A percentile compares a stretch with the other conserved stretches of the same genome.
Evolutionary conservation across 2,888 invertebrate genomes (phyloP).

Genomic region (Schizotus pectinicornis): DNA sequence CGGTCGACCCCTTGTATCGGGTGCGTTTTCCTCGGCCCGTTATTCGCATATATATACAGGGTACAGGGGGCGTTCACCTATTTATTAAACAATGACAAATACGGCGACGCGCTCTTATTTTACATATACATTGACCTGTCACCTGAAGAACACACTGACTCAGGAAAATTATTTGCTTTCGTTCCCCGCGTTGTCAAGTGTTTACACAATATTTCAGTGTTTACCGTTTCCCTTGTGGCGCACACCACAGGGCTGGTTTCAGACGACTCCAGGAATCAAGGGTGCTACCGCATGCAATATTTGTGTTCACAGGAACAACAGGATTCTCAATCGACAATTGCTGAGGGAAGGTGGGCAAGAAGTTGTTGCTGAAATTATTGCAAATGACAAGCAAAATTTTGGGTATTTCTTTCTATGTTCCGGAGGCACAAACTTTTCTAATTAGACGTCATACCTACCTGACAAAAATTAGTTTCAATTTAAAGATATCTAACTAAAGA

Average conservation of each 20-base stretch:
- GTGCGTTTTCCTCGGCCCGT: neutral
- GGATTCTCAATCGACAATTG: no score
- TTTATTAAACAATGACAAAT: conserved; percentile 5
- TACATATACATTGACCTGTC: conserved; percentile 31
- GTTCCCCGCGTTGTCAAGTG: conserved; percentile 35
- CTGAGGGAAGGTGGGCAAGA: no score
- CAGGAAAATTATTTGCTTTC: conserved; percentile 33
- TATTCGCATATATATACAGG: neutral
- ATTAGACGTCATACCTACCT: no score
- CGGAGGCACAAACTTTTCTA: no score
- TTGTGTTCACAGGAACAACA: no score
- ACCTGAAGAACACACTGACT: conserved; percentile 26
- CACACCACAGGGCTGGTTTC: conserved; percentile 1
- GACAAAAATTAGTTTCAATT: no score
- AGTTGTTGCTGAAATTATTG: no score
- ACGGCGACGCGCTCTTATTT: neutral
- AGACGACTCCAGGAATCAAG: neutral
- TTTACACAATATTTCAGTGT: conserved; percentile 43
- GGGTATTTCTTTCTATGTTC: no score
- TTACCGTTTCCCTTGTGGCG: conserved; percentile 21
- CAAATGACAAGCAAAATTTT: no score
- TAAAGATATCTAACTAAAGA: no score
- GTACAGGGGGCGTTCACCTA: neutral
- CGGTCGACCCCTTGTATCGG: conserved; percentile 35
- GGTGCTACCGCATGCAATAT: conserved; percentile 2